Evolutionary conservation across 2,113 vertebrate species (phyloP).

Genomic region (Turnix velox): DNA sequence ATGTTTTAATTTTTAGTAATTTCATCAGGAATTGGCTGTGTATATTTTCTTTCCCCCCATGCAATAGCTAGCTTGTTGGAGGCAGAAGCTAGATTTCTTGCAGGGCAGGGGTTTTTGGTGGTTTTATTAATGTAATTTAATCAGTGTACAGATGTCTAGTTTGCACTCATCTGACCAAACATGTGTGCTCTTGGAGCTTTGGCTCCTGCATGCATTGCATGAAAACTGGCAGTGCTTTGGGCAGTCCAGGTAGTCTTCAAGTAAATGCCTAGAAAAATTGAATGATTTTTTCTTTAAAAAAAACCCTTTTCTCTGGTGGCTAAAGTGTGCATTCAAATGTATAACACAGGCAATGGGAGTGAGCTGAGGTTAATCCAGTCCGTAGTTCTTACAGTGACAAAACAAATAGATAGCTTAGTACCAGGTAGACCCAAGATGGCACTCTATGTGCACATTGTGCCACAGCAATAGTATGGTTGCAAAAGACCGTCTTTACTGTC

Average conservation of each 20-base stretch:
- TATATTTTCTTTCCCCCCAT: rapidly evolving
- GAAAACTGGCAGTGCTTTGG: neutral
- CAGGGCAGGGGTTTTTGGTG: neutral
- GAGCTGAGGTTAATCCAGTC: neutral
- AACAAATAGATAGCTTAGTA: neutral
- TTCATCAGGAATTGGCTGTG: neutral
- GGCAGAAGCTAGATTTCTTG: neutral
- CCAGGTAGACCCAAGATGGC: constrained; percentile 36
- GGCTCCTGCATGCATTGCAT: neutral
- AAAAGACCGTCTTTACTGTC: neutral
- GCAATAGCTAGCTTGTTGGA: neutral
- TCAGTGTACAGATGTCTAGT: neutral
- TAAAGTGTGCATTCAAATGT: neutral
- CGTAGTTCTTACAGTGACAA: neutral
- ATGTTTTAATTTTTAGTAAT: neutral
- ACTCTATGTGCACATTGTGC: neutral
- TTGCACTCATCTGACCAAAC: neutral
- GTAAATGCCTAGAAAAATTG: neutral
- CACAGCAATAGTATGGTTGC: neutral
- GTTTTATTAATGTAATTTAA: neutral
- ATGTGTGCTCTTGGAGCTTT: neutral
- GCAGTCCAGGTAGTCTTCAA: neutral
- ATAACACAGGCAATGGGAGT: neutral
- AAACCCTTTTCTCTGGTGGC: neutral
- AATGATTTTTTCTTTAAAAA: neutral